Evolutionary conservation across 2,888 invertebrate genomes (phyloP), one percentile per base, ranked within the genome.

Genomic region (Zeuzera pyrina): DNA sequence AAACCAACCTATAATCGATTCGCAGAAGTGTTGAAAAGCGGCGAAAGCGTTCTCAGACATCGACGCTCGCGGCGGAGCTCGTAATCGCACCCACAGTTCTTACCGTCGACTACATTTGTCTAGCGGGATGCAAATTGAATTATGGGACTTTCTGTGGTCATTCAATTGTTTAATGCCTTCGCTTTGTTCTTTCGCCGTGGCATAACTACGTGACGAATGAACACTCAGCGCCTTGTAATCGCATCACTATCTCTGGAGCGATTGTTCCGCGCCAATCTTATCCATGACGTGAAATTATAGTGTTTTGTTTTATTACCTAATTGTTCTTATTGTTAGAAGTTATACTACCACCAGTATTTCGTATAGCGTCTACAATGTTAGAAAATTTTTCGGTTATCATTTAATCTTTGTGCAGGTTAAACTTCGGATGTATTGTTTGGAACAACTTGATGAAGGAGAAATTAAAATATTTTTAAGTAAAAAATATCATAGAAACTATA

Each of bases 81-180:
- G 50, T 58, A 66, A 61, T 66, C 63, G 65, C 69, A 70, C 68
- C 58, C 60, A 59, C 63, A 62, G 53, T 65, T 69, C 66, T 69
- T 65, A 47, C 50, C 38, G 46, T 36, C 67, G 60, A 74, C 71
- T 71, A 71, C 66, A 64, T 64, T 67, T 68, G 66, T 78, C 76
- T 79, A 78, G 78, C 76, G 68, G 68, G 70, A 83, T 79, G 83
- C 81, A 83, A 81, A 83, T 83, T 79, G 74, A 81, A 81, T 83
- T 81, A 83, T 81, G 79, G 62, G 76, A 79, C 74, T 81, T 78
- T 78, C 81, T 81, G 68, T 72, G 58, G 56, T 52, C 48, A 63
- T 71, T 71, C 78, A 72, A 76, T 81, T 78, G 79, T 79, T 72
- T 71, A 63, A 69, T 64, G 57, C 51, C 48, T 41, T 36, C 51